Base-by-base conservation (phyloP, 2,888 invertebrate species). In the Leptinotarsa rubiginosa region DNA sequence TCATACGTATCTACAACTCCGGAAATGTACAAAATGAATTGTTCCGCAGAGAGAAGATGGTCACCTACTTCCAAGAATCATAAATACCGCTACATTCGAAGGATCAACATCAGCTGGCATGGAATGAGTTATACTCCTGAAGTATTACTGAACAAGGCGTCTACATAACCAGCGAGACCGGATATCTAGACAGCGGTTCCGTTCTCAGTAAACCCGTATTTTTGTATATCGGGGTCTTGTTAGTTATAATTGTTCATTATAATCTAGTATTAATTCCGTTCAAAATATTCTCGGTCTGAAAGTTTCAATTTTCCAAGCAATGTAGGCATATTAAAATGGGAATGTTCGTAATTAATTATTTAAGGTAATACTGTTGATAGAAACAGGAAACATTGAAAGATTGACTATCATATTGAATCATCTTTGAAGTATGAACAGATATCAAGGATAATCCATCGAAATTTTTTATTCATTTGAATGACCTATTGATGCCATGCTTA, bases 31-130 rank as follows among this genome's bases (percentile, higher is more conserved):
- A n/a, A 50, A 16, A 50, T n/a, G 50, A 50, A 50, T 50, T 50
- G 50, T 50, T 16, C n/a, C 16, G 16, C 13, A n/a, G 50, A 50
- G 50, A 50, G 13, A 50, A 50, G 50, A n/a, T 16, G 50, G 50
- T 50, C 50, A 50, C 50, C 50, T 50, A 50, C 16, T 50, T 50
- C 50, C 50, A 50, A 50, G 50, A 16, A 50, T 50, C n/a, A 50
- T 50, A n/a, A n/a, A 50, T 50, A 50, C 50, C 50, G 50, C 50
- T 50, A 50, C n/a, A 50, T 50, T 50, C 50, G 50, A 50, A 7
- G 50, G 50, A 50, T 50, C 50, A 50, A n/a, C 50, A 41, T 41
- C 41, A 41, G 41, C 41, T 41, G 41, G 10, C 50, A 50, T n/a
- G 50, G 50, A 50, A 50, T 50, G 50, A 50, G 50, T 50, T 50